Percentiles rank a stretch among this genome's conserved stretches.
Evolutionary conservation across 1,140 invertebrate species (phyloP).

Genomic region (Saccostrea glomerata): DNA sequence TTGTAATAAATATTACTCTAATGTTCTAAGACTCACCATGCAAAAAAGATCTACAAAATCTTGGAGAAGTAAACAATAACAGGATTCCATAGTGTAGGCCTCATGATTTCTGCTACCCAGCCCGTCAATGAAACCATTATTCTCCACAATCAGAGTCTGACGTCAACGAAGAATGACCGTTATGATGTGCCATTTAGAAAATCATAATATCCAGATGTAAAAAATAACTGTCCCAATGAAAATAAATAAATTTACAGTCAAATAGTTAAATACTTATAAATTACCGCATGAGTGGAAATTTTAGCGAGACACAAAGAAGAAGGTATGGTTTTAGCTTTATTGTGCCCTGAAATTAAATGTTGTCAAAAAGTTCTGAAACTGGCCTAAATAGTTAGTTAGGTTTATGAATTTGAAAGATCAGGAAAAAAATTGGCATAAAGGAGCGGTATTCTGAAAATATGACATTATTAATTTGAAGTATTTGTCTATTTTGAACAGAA

Average conservation of each 20-base stretch:
- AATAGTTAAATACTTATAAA: background rate
- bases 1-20: too few relatives aligned
- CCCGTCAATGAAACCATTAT: slow-evolving; percentile 82
- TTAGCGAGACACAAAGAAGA: background rate
- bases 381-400: too few relatives aligned
- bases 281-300: background rate
- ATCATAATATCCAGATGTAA: background rate
- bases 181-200: background rate
- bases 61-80: slow-evolving; percentile 83
- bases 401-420: too few relatives aligned
- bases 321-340: too few relatives aligned
- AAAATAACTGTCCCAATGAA: background rate
- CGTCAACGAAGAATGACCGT: slow-evolving; percentile 64
- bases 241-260: background rate
- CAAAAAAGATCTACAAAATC: slow-evolving; percentile 83
- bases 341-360: too few relatives aligned
- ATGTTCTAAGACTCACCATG: slow-evolving; percentile 82
- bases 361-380: too few relatives aligned
- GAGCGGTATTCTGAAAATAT: too few relatives aligned
- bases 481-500: too few relatives aligned
- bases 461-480: too few relatives aligned
- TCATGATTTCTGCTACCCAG: slow-evolving; percentile 81
- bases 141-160: slow-evolving; percentile 80
- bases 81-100: slow-evolving; percentile 80
- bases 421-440: too few relatives aligned